Conservation (phyloP, 2,797 vertebrate species). For the Alauda arvensis region DNA sequence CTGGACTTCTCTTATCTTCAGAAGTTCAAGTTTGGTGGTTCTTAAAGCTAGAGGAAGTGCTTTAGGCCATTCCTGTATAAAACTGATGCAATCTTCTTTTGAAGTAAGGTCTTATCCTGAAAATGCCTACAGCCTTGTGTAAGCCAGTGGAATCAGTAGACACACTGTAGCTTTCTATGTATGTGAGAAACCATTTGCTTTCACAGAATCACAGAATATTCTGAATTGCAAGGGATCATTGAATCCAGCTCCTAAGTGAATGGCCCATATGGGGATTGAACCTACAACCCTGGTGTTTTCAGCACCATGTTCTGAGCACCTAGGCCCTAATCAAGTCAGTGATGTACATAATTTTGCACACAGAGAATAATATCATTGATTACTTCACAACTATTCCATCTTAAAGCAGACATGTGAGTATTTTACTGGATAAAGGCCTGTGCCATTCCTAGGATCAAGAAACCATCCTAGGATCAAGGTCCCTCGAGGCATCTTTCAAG, state of each 20-base stretch:
- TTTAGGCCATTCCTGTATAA: not conserved
- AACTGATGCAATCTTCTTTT: not conserved
- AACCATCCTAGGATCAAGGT: not conserved
- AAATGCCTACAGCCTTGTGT: not conserved
- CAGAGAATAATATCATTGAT: not conserved
- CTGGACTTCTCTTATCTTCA: not conserved
- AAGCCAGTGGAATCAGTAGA: not conserved
- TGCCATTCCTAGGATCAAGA: not conserved
- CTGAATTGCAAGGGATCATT: not conserved
- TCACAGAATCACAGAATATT: not conserved
- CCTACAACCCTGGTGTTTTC: too few relatives aligned
- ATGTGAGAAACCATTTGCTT: not conserved
- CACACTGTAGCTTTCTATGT: not conserved
- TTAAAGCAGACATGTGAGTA: not conserved
- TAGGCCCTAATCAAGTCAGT: not conserved
- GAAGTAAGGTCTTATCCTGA: not conserved
- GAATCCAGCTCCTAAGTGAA: not conserved
- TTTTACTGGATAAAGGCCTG: not conserved
- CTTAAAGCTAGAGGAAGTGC: not conserved
- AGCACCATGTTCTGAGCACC: not conserved
- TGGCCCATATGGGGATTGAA: not conserved
- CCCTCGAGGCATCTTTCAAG: not conserved
- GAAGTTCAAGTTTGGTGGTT: not conserved
- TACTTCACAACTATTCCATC: not conserved
- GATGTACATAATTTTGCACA: not conserved